Evolutionary conservation across 30 jellyfish, hydroid and myxozoan genomes (phyloP).

Genomic region (Aurelia aurita complex sp. Pacific): DNA sequence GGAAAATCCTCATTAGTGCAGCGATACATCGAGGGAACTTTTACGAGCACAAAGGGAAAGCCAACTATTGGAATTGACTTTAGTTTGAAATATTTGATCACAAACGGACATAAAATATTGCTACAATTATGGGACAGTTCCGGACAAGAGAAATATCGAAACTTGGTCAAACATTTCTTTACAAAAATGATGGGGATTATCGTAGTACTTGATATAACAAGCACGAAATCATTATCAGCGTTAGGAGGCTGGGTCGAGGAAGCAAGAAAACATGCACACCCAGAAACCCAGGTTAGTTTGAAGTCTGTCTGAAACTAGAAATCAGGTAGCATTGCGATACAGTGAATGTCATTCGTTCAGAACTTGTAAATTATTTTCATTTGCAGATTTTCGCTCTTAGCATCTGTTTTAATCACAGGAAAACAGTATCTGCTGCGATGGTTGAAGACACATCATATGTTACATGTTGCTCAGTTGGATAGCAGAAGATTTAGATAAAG

Average conservation of each 20-base stretch:
- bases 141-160: slow-evolving; percentile 53
- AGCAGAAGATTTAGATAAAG: no score
- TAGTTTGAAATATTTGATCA: slow-evolving; percentile 18
- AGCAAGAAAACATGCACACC: slow-evolving; percentile 14
- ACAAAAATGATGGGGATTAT: slow-evolving; percentile 58
- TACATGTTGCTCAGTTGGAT: no score
- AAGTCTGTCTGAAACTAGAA: no score
- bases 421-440: no score
- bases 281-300: slow-evolving; percentile 45
- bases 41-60: neutral
- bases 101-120: slow-evolving; percentile 28
- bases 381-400: no score
- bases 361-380: no score
- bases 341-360: no score
- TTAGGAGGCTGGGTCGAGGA: slow-evolving; percentile 65
- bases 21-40: slow-evolving; percentile 35
- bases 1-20: slow-evolving; percentile 43
- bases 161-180: slow-evolving; percentile 37
- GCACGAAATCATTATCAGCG: slow-evolving; percentile 37
- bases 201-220: slow-evolving; percentile 50
- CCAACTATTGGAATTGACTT: slow-evolving; percentile 71
- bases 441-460: no score
- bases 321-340: no score
- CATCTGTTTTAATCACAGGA: no score
- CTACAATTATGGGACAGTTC: slow-evolving; percentile 76